phyloP scores from a whole-genome alignment of 2,113 vertebrate genomes.

The Vidua chalybeata region DNA sequence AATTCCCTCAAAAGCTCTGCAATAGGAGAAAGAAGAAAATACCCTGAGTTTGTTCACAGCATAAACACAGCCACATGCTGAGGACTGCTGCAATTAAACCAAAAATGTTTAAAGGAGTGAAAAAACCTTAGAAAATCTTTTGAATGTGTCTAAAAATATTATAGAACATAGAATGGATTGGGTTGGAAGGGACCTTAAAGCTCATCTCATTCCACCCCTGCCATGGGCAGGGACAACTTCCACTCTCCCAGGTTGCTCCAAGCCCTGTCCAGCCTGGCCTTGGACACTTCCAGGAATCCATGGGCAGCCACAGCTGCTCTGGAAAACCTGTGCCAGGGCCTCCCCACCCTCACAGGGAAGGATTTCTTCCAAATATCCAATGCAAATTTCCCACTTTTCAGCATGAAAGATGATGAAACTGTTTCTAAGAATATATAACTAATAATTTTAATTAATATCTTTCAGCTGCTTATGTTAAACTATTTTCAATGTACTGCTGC shows the following conservation, averaged over 20 bases:
- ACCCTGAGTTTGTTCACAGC: background rate
- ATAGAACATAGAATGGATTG: background rate
- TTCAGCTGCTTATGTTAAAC: background rate
- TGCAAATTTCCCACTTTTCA: background rate
- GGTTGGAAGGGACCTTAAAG: background rate
- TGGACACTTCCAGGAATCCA: background rate
- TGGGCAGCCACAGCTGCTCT: background rate
- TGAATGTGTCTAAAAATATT: background rate
- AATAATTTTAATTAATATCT: background rate
- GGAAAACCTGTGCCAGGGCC: background rate
- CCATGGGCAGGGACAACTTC: background rate
- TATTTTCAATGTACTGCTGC: rapidly evolving
- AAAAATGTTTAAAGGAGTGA: background rate
- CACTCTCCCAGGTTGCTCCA: rapidly evolving
- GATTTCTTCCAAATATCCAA: background rate
- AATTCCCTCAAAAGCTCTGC: background rate
- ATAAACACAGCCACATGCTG: background rate
- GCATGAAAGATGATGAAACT: background rate
- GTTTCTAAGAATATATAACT: background rate
- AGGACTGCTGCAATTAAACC: background rate
- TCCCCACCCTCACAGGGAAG: rapidly evolving
- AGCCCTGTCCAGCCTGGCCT: rapidly evolving
- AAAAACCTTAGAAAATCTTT: background rate
- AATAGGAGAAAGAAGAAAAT: background rate
- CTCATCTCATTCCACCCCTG: background rate